Conservation (phyloP, 2,888 invertebrate species). For the Lampropteryx suffumata region DNA sequence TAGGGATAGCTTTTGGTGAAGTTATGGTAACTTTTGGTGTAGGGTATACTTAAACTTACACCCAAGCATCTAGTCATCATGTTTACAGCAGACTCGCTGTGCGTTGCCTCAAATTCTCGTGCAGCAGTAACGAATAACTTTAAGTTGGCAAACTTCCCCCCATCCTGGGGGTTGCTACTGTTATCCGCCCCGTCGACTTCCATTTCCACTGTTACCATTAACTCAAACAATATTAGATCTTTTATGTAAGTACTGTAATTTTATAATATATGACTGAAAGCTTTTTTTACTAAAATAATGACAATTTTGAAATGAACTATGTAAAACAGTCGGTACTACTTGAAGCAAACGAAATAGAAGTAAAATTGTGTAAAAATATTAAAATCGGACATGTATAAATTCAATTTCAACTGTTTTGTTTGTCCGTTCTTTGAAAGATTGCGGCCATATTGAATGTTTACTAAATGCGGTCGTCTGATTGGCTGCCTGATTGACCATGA, state of each 20-base stretch:
- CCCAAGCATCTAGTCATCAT: slow-evolving; percentile 79
- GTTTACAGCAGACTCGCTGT: slow-evolving; percentile 76
- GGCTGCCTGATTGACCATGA: slow-evolving; percentile 33
- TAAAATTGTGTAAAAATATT: slow-evolving; percentile 29
- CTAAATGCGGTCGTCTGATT: slow-evolving; percentile 45
- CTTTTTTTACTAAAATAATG: background rate
- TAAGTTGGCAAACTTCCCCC: slow-evolving; percentile 70
- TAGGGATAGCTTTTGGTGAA: too few relatives aligned
- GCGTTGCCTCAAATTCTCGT: slow-evolving; percentile 77
- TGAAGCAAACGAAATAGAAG: slow-evolving; percentile 9
- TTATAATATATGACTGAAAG: background rate
- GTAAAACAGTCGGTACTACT: background rate
- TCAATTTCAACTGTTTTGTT: slow-evolving; percentile 77
- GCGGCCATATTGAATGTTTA: slow-evolving; percentile 53
- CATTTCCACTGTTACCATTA: slow-evolving; percentile 47
- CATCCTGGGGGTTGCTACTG: slow-evolving; percentile 56
- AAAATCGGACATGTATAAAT: slow-evolving; percentile 43
- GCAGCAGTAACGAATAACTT: slow-evolving; percentile 81
- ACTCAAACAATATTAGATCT: too few relatives aligned
- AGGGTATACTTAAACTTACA: slow-evolving; percentile 51
- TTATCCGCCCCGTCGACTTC: slow-evolving; percentile 69
- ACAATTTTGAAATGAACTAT: background rate
- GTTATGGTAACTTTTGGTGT: too few relatives aligned
- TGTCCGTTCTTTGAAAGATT: slow-evolving; percentile 35
- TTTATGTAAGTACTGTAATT: too few relatives aligned